A percentile compares a stretch with the other conserved stretches of the same genome.
Conservation (phyloP, 2,888 invertebrate species). For the Leptarthrus brevirostris region DNA sequence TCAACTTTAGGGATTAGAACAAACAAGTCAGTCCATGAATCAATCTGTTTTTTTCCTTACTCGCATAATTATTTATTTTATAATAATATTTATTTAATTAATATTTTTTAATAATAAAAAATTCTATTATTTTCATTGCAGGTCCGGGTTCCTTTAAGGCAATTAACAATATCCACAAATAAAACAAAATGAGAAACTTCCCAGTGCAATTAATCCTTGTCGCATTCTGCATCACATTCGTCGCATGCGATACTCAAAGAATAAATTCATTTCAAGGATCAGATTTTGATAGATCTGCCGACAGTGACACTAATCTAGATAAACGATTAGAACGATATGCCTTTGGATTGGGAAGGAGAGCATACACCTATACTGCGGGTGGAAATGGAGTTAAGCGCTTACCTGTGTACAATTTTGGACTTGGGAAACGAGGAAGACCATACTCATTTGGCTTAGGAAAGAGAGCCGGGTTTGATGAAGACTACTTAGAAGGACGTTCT, state of each 20-base stretch:
- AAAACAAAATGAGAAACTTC: slow-evolving; percentile 55
- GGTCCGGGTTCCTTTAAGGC: too few relatives aligned
- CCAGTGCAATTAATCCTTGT: slow-evolving; percentile 58
- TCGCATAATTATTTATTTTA: too few relatives aligned
- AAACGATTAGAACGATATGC: slow-evolving; percentile 76
- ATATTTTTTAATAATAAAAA: too few relatives aligned
- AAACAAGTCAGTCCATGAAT: too few relatives aligned
- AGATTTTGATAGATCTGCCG: slow-evolving; percentile 50
- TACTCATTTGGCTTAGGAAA: slow-evolving; percentile 67
- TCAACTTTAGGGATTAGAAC: too few relatives aligned
- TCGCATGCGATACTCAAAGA: slow-evolving; percentile 58
- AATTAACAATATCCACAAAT: not conserved
- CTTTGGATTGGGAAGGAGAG: slow-evolving; percentile 78
- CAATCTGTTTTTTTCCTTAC: too few relatives aligned
- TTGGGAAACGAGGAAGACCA: slow-evolving; percentile 64
- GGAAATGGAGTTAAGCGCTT: slow-evolving; percentile 65
- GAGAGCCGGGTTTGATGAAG: slow-evolving; percentile 56
- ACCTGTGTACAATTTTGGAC: slow-evolving; percentile 66
- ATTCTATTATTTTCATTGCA: too few relatives aligned
- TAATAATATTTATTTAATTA: too few relatives aligned
- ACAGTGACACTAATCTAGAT: slow-evolving; percentile 57
- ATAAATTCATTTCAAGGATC: slow-evolving; percentile 56
- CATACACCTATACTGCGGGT: slow-evolving; percentile 66
- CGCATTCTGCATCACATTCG: slow-evolving; percentile 59
- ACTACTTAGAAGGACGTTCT: slow-evolving; percentile 58